These are phyloP conservation scores for Labeo rohita DNA, from an alignment of 2,113 vertebrate genomes.

Conservation along the genomic window DNA sequence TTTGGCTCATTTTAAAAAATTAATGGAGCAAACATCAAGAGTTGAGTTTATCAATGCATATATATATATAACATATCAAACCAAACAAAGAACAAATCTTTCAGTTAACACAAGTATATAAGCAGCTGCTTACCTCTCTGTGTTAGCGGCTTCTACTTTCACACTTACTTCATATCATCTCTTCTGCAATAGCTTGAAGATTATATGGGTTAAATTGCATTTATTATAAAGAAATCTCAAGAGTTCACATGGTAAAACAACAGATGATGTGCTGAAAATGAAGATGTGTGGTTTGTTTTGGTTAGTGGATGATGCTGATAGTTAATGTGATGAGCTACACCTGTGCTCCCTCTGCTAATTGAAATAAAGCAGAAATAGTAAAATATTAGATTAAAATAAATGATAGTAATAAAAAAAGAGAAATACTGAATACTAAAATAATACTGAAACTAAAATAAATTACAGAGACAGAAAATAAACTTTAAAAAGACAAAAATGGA, in stretches of 20 bases:
- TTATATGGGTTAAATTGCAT: neutral
- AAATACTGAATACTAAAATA: too few species aligned
- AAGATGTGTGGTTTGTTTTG: neutral
- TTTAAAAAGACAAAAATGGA: too few species aligned
- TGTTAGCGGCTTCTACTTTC: too few species aligned
- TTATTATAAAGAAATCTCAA: neutral
- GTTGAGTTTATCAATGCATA: too few species aligned
- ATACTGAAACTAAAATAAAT: neutral
- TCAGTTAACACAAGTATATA: neutral
- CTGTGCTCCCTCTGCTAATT: neutral
- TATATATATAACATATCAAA: too few species aligned
- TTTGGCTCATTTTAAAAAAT: too few species aligned
- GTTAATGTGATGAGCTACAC: neutral
- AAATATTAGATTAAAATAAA: neutral
- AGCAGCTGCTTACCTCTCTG: neutral
- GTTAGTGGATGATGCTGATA: neutral
- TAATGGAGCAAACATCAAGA: too few species aligned
- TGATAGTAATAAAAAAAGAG: too few species aligned
- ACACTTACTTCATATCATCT: too few species aligned
- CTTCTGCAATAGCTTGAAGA: neutral
- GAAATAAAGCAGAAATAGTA: neutral
- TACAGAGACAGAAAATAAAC: neutral
- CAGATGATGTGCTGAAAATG: neutral
- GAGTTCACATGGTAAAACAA: neutral
- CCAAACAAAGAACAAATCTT: neutral